Conservation (phyloP, 2,113 vertebrate species). For the Psophia crepitans region DNA sequence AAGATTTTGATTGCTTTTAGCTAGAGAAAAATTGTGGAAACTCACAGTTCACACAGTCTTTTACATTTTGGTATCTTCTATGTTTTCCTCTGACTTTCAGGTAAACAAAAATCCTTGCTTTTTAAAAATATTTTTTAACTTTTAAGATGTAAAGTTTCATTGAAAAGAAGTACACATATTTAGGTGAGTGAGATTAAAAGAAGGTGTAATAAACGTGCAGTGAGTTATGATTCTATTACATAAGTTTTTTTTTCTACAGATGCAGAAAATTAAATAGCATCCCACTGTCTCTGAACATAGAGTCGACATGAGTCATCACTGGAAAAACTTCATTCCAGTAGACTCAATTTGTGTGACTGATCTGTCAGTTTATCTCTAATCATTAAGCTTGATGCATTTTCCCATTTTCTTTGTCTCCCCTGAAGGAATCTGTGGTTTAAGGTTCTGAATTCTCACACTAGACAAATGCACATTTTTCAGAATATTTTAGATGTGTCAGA, state of each 20-base stretch:
- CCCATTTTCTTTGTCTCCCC: background rate
- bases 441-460: background rate
- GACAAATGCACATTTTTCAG: background rate
- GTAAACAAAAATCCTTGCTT: background rate
- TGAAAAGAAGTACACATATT: background rate
- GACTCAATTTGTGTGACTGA: background rate
- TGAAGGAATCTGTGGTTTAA: background rate
- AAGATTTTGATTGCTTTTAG: constrained; percentile 60
- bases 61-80: background rate
- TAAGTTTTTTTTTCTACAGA: background rate
- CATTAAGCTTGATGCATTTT: background rate
- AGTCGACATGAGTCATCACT: background rate
- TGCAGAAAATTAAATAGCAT: background rate
- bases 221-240: rapidly evolving
- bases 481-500: background rate
- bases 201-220: background rate
- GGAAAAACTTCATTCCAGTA: background rate
- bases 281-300: background rate
- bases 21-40: background rate
- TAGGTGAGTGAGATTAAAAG: background rate
- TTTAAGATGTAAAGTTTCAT: background rate
- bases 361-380: background rate
- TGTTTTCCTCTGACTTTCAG: background rate
- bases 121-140: background rate
- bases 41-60: background rate